phyloP scores from a whole-genome alignment of 1,140 invertebrate species.

The Lamellibrachia luymesi region DNA sequence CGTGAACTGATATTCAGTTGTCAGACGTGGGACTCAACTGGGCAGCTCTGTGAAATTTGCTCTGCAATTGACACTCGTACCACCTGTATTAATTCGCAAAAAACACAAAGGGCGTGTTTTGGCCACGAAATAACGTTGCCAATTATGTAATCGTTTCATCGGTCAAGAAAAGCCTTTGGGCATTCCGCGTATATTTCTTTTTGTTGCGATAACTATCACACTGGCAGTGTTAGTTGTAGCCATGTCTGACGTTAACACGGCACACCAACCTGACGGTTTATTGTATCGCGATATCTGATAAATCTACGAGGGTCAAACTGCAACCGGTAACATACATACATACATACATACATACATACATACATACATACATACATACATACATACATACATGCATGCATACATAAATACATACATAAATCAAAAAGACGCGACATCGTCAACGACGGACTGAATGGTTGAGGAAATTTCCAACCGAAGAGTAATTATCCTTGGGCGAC shows the following conservation, averaged over 20 bases:
- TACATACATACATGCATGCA: no score
- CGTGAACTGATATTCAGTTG: not conserved
- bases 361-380: no score
- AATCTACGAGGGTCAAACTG: not conserved
- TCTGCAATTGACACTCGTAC: not conserved
- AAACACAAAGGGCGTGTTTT: not conserved
- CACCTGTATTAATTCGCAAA: not conserved
- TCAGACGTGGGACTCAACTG: not conserved
- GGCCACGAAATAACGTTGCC: not conserved
- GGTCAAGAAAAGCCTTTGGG: not conserved
- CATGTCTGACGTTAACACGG: not conserved
- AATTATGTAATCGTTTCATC: not conserved
- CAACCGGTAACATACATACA: not conserved
- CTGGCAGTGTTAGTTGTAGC: not conserved
- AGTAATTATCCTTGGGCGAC: no score
- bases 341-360: no score
- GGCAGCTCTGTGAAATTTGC: not conserved
- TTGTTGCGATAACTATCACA: not conserved
- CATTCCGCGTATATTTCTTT: not conserved
- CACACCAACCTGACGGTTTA: not conserved
- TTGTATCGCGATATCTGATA: not conserved
- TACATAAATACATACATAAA: no score
- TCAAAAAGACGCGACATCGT: no score
- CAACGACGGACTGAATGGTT: no score
- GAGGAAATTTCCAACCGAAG: no score